Evolutionary conservation across 2,888 invertebrate species (phyloP).

Genomic region (Drosophila kambysellisi): DNA sequence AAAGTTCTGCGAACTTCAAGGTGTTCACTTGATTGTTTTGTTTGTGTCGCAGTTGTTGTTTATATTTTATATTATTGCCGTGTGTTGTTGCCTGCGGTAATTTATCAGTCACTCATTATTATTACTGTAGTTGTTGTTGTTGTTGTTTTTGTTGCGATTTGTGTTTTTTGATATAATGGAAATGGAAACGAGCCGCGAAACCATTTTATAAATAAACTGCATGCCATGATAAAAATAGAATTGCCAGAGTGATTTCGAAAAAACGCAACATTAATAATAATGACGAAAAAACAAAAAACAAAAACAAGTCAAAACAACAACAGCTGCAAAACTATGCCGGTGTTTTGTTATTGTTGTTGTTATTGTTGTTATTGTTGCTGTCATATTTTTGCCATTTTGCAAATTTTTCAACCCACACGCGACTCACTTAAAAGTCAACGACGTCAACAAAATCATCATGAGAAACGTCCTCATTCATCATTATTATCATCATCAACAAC

Average conservation of each 20-base stretch:
- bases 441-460: constrained; percentile 46
- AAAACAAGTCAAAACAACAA: constrained; percentile 8
- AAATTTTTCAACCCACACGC: constrained; percentile 71
- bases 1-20: constrained; percentile 66
- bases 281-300: constrained; percentile 6
- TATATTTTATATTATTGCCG: constrained; percentile 40
- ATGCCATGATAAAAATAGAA: constrained; percentile 74
- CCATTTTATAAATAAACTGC: constrained; percentile 78
- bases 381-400: constrained; percentile 42
- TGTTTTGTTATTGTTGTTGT: constrained; percentile 32
- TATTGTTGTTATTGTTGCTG: constrained; percentile 7
- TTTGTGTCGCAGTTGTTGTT: constrained; percentile 43
- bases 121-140: constrained; percentile 3
- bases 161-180: constrained; percentile 61
- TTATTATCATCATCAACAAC: constrained; percentile 15
- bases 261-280: constrained; percentile 49
- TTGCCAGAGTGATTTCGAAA: constrained; percentile 51
- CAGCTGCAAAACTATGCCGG: constrained; percentile 59
- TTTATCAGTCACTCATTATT: constrained; percentile 70
- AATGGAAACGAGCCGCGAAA: constrained; percentile 65
- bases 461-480: constrained; percentile 6
- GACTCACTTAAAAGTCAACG: constrained; percentile 61
- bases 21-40: constrained; percentile 59
- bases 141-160: constrained; percentile 43
- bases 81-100: constrained; percentile 52